Evolutionary conservation across 2,888 invertebrate species (phyloP).

Genomic region (Habrosyne pyritoides): DNA sequence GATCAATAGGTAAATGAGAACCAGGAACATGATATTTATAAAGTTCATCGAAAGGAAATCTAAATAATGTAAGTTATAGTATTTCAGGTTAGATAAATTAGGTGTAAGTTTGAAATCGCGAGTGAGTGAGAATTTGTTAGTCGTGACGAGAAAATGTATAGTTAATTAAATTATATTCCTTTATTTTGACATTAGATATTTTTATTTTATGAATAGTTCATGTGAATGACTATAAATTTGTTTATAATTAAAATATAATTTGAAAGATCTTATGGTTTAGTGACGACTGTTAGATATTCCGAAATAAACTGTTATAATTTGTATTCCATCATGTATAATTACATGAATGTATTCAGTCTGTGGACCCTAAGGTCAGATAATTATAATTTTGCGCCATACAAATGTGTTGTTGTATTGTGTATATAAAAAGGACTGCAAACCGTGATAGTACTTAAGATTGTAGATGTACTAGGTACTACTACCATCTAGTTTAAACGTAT

Average conservation of each 20-base stretch:
- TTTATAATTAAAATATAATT: constrained; percentile 39
- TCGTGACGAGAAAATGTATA: constrained; percentile 54
- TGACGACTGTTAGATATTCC: not conserved
- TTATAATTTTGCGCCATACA: constrained; percentile 5
- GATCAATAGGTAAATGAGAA: constrained; percentile 41
- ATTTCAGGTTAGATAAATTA: constrained; percentile 45
- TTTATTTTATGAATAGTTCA: constrained; percentile 40
- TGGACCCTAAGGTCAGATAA: not conserved
- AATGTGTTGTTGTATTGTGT: constrained; percentile 29
- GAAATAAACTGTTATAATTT: not conserved
- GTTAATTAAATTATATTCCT: constrained; percentile 63
- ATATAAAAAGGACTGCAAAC: constrained; percentile 63
- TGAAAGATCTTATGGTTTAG: constrained; percentile 11
- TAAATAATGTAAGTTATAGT: constrained; percentile 40
- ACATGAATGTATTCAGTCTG: not conserved
- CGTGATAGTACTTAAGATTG: constrained; percentile 75
- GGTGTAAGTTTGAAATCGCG: constrained; percentile 42
- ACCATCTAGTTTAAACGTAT: constrained; percentile 58
- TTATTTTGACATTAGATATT: constrained; percentile 56
- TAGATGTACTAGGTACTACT: constrained; percentile 47
- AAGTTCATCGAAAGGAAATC: constrained; percentile 41
- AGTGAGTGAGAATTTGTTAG: constrained; percentile 57
- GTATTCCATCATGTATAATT: not conserved
- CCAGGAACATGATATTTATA: constrained; percentile 45
- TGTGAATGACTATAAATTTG: constrained; percentile 32